These are phyloP conservation scores for Pterocles gutturalis DNA, from an alignment of 2,113 vertebrate species.

Conservation along the genomic window DNA sequence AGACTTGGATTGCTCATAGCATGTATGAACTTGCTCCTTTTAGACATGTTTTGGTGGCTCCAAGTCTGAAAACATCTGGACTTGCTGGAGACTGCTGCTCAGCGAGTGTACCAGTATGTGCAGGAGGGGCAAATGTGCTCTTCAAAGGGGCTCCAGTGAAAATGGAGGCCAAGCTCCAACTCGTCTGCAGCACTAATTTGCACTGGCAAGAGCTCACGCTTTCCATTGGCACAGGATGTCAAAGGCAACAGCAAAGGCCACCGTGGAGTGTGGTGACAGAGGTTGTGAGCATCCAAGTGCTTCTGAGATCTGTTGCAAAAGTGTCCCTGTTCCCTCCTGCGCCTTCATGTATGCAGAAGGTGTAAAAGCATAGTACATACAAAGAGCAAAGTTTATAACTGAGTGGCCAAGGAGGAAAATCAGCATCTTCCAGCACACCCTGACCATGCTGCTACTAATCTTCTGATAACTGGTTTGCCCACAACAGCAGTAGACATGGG, in stretches of 20 bases:
- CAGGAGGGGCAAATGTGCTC: neutral
- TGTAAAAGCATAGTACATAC: neutral
- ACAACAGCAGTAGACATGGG: neutral
- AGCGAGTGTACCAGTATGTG: neutral
- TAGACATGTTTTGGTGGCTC: neutral
- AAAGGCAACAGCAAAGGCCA: neutral
- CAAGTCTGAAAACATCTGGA: neutral
- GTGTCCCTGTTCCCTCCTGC: too few relatives aligned
- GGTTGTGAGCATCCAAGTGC: neutral
- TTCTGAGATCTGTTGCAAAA: neutral
- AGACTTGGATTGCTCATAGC: neutral
- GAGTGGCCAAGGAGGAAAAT: neutral
- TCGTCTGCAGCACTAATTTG: neutral
- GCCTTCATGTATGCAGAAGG: neutral
- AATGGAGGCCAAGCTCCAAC: neutral
- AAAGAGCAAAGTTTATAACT: neutral
- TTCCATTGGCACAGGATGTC: neutral
- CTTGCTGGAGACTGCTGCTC: neutral
- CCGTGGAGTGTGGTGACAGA: neutral
- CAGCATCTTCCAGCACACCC: neutral
- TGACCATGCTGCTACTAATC: fast-evolving
- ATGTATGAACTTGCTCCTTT: neutral
- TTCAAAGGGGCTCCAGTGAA: neutral
- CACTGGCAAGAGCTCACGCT: fast-evolving
- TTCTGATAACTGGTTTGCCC: neutral